Base-by-base conservation (phyloP, 2,797 vertebrate genomes). In the Octomys mimax region DNA sequence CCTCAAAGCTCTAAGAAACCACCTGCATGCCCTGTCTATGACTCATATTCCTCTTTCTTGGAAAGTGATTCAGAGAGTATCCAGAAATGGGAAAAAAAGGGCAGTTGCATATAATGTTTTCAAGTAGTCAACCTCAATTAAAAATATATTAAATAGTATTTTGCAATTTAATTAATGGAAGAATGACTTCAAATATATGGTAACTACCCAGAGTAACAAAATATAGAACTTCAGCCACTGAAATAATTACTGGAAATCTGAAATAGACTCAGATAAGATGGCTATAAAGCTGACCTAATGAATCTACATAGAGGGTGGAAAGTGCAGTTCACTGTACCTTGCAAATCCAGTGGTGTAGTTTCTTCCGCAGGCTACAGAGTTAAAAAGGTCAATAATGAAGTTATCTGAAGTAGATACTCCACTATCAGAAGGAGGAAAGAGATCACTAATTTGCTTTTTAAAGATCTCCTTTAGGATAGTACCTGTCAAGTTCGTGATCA, bases 381-480 rank as follows among this genome's bases (percentile, higher is more conserved):
- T 54, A 64, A 46, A 73, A 70, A 71, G 91, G 42, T 70, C 39
- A 85, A 46, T 2, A 52, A 36, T 66, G 77, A 88, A 84, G 62
- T 18, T 86, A 59, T 87, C 24, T 91, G 21, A 68, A 79, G 52
- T 88, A 18, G 49, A 49, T 10, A 68, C 21, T 68, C 24, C 4
- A 89, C 42, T n/a, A 46, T 84, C 78, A 73, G 64, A 36, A 79
- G 88, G 75, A 78, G 24, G 39, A 66, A 87, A 71, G 42, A 81
- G 46, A 82, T 57, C 66, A 39, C 18, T 61, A 89, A 85, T 26
- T 96, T 54, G 79, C 62, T 84, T 87, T 86, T 84, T 71, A 91
- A 89, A 97, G 75, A 28, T 24, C 7, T 39, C 80, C 28, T 97
- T 95, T 46, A 73, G 87, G 46, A 94, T 73, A 66, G 59, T 79